phyloP scores from a whole-genome alignment of 2,888 invertebrate species.

The Agrochola litura region DNA sequence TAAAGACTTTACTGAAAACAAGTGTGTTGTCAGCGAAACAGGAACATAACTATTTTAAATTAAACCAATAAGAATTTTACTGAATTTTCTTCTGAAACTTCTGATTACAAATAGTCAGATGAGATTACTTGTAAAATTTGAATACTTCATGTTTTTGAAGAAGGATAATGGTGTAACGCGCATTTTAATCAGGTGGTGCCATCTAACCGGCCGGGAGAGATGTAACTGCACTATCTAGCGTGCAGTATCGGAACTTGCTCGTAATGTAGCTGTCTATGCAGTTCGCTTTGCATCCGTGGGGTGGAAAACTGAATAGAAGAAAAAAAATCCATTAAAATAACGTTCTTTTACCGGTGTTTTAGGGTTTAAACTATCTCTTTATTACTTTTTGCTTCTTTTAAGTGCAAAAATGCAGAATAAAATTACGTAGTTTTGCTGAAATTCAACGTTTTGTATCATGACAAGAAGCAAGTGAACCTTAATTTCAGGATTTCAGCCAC shows the following conservation, averaged over 20 bases:
- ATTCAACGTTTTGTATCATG: background rate
- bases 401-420: too few species aligned
- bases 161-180: background rate
- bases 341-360: too few species aligned
- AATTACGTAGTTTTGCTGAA: background rate
- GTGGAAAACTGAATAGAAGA: background rate
- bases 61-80: background rate
- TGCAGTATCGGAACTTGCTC: background rate
- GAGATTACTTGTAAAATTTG: background rate
- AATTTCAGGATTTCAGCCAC: background rate
- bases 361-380: background rate
- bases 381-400: background rate
- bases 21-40: too few species aligned
- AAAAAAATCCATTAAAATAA: background rate
- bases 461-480: background rate
- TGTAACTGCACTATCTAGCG: conserved; percentile 1
- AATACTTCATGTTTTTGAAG: background rate
- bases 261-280: background rate
- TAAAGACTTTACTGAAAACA: too few species aligned
- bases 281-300: background rate
- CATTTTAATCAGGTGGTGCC: conserved; percentile 13
- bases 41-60: background rate
- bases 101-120: background rate
- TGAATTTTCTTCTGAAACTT: background rate
- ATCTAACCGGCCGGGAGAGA: background rate